Base-by-base conservation (phyloP, 2,113 vertebrate genomes). In the Arizona elegans region DNA sequence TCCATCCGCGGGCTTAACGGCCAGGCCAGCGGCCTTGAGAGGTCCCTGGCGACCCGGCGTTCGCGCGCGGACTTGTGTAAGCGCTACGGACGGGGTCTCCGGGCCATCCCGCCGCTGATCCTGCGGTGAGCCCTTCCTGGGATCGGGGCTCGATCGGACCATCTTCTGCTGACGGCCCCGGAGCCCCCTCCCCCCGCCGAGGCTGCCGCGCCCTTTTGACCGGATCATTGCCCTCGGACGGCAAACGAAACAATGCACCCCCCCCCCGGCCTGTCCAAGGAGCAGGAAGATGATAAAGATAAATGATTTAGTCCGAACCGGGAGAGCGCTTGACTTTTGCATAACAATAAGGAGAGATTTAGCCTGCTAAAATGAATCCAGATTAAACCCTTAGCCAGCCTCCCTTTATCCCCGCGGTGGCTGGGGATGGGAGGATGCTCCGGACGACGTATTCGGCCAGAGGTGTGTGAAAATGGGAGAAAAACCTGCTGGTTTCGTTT, bases 1-100 rank as follows among this genome's bases (percentile, higher is more conserved):
- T 98, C 98, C 97, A 98, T 98, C 98, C 98, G 97, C 96, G 96
- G 97, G 94, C 93, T 97, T 98, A 96, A 97, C 96, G 98, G 98
- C 97, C 98, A 97, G 97, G 96, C 86, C 97, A 97, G 96, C 96
- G 97, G 96, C 96, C 97, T 91, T 88, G 96, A 96, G 88, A 95
- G 47, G 96, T 98, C 98, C 98, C 98, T 89, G 0, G 97, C 96
- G 97, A 93, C 96, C 97, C 97, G 98, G 97, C 98, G 97, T 97
- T 97, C 97, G 97, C 94, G 97, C 97, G 97, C 62, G 96, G 97
- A 96, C 97, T 98, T 98, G 97, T 98, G 97, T 97, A 98, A 98
- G 98, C 93, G 97, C 96, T 96, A 94, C 95, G 89, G 97, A 56
- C 15, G 15, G 33, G n/a, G 97, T 97, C 97, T 95, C 93, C 12